A percentile compares a stretch with the other conserved stretches of the same genome.
phyloP scores from a whole-genome alignment of 2,888 invertebrate species.

The Leucania comma region DNA sequence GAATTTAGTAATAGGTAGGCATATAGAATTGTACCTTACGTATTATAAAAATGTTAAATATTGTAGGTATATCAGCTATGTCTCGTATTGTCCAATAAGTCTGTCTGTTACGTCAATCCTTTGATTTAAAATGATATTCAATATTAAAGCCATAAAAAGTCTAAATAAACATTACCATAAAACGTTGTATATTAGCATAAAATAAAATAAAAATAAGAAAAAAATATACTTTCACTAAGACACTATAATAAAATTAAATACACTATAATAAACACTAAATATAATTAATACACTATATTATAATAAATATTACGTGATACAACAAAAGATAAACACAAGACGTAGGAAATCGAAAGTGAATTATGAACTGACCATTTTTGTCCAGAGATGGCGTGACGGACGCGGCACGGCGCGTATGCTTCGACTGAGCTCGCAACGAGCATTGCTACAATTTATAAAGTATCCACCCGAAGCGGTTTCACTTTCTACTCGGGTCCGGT shows the following conservation, averaged over 20 bases:
- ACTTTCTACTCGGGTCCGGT: slow-evolving; percentile 87
- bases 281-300: slow-evolving; percentile 63
- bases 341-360: slow-evolving; percentile 76
- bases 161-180: slow-evolving; percentile 24
- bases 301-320: slow-evolving; percentile 64
- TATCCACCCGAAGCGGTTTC: slow-evolving; percentile 83
- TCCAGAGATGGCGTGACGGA: slow-evolving; percentile 70
- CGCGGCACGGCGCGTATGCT: slow-evolving; percentile 75
- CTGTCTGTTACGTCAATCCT: neutral
- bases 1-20: slow-evolving; percentile 10
- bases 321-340: slow-evolving; percentile 71
- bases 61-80: too few relatives aligned
- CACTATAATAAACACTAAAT: slow-evolving; percentile 58
- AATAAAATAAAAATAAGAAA: slow-evolving; percentile 42
- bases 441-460: slow-evolving; percentile 87
- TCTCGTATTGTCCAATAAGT: neutral
- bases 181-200: slow-evolving; percentile 27
- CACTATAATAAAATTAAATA: slow-evolving; percentile 53
- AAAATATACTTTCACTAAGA: slow-evolving; percentile 63
- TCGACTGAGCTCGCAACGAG: slow-evolving; percentile 81
- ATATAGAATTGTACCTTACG: neutral
- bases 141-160: neutral
- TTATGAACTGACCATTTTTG: slow-evolving; percentile 85
- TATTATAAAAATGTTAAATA: neutral
- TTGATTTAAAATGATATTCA: neutral